Evolutionary conservation across 2,888 invertebrate genomes (phyloP).

Genomic region (Caenorhabditis parvicauda): DNA sequence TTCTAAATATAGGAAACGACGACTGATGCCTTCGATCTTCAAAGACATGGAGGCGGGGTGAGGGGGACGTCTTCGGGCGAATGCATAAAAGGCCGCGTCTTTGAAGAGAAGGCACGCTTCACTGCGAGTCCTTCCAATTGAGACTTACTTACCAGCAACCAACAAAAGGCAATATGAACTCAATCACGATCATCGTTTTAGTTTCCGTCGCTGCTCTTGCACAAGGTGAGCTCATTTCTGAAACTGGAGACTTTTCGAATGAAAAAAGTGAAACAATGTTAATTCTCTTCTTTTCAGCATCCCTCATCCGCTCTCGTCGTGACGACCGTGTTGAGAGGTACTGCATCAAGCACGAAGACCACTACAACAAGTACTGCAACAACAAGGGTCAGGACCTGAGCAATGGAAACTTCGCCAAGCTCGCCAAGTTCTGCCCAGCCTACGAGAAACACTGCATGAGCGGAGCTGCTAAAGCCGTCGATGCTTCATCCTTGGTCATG

Average conservation of each 20-base stretch:
- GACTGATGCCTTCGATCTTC: too few relatives aligned
- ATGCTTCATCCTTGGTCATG: conserved; percentile 35
- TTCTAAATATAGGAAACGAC: too few relatives aligned
- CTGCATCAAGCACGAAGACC: conserved; percentile 42
- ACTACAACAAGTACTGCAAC: conserved; percentile 45
- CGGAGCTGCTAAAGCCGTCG: conserved; percentile 26
- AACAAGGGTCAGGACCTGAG: conserved; percentile 29
- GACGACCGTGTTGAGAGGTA: conserved; percentile 34
- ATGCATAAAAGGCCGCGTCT: conserved; percentile 15
- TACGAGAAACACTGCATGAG: conserved; percentile 50
- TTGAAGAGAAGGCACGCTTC: conserved; percentile 24
- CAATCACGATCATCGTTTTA: conserved; percentile 23
- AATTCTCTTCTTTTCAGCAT: conserved; percentile 22
- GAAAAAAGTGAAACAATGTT: not conserved
- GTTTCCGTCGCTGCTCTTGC: conserved; percentile 23
- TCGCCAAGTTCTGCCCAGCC: conserved; percentile 52
- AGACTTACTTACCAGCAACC: conserved; percentile 19
- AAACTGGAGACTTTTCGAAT: not conserved
- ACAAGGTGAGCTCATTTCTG: conserved; percentile 19
- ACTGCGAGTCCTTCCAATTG: conserved; percentile 38
- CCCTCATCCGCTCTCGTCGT: conserved; percentile 30
- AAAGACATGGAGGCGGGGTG: conserved; percentile 13
- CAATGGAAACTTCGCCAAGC: conserved; percentile 34
- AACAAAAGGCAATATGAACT: conserved; percentile 25
- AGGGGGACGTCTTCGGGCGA: conserved; percentile 14